Evolutionary conservation across 2,888 invertebrate species (phyloP), one percentile per base, ranked within the genome.

Genomic region (Taphrorychus bicolor): DNA sequence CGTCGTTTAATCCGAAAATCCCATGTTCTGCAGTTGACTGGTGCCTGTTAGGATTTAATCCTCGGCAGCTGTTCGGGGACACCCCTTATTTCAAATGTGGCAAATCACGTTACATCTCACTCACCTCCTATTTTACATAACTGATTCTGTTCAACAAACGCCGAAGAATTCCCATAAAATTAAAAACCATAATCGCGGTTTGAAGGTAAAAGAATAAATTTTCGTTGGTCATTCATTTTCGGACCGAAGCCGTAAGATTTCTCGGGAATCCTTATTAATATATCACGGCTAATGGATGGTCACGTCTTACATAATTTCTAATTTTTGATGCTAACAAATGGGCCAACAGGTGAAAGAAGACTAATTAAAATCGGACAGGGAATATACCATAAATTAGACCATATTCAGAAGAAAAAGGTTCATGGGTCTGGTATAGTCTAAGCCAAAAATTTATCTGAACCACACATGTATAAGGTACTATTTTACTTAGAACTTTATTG

Each of bases 261-360:
- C 32, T 32, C 32, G 32, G 51, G 51, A n/a, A 18, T 51, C 54
- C 69, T 69, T 59, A 60, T 68, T 68, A 65, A 69, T 69, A 69
- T 65, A 69, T 69, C 69, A 69, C 65, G 65, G 24, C 61, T 69
- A 69, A 69, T 69, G 64, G 52, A 60, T 14, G 64, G 42, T 42
- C 65, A 48, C 45, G 61, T 58, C 65, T 65, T 70, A 66, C 56
- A 49, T 62, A 70, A 66, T 59, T 62, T 66, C 69, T 66, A 70
- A 62, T 70, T 61, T 70, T 45, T 59, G 66, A 70, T 62, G 69
- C 59, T 66, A 66, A 70, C 69, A 70, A 70, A 70, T 70, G 66
- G 66, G 24, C 69, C 48, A 69, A 69, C 69, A 69, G 69, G 69
- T 69, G 69, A 69, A 69, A 69, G 69, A 69, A 69, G 69, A 56